Percentiles rank a stretch among this genome's conserved stretches.
phyloP scores from a whole-genome alignment of 2,888 invertebrate genomes.

The Hipparchia semele region DNA sequence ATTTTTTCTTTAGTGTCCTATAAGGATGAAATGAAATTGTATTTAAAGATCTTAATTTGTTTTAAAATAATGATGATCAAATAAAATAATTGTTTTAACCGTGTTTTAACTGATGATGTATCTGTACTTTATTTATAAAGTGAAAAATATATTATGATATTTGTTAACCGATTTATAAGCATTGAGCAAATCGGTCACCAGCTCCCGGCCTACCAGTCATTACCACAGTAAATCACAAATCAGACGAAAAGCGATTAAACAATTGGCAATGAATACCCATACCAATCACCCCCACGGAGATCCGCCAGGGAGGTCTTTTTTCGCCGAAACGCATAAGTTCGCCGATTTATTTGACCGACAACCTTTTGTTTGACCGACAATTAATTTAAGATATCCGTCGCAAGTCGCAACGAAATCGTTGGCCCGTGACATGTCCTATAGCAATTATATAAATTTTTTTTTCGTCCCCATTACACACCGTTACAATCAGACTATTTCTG shows the following conservation, averaged over 20 bases:
- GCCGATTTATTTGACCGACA: slow-evolving; percentile 55
- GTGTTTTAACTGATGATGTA: too few species aligned
- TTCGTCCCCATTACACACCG: slow-evolving; percentile 31
- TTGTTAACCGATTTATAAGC: background rate
- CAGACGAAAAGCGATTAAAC: slow-evolving; percentile 43
- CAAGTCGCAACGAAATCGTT: slow-evolving; percentile 75
- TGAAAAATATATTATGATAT: background rate
- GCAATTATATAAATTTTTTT: slow-evolving; percentile 56
- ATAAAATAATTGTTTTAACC: too few species aligned
- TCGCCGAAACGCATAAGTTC: slow-evolving; percentile 47
- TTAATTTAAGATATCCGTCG: slow-evolving; percentile 69
- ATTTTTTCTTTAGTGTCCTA: too few species aligned
- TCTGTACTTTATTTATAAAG: too few species aligned
- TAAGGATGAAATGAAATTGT: too few species aligned
- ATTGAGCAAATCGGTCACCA: background rate
- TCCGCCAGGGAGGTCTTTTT: slow-evolving; percentile 60
- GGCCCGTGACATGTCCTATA: slow-evolving; percentile 70
- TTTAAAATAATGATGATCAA: too few species aligned
- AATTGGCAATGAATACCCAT: slow-evolving; percentile 38
- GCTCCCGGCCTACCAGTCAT: slow-evolving; percentile 6
- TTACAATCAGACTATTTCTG: background rate
- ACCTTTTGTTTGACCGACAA: slow-evolving; percentile 60
- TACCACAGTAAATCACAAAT: slow-evolving; percentile 39
- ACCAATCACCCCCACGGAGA: slow-evolving; percentile 58
- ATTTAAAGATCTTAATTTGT: too few species aligned